Evolutionary conservation across 2,113 vertebrate genomes (phyloP).

Genomic region (human (Homo sapiens)): DNA sequence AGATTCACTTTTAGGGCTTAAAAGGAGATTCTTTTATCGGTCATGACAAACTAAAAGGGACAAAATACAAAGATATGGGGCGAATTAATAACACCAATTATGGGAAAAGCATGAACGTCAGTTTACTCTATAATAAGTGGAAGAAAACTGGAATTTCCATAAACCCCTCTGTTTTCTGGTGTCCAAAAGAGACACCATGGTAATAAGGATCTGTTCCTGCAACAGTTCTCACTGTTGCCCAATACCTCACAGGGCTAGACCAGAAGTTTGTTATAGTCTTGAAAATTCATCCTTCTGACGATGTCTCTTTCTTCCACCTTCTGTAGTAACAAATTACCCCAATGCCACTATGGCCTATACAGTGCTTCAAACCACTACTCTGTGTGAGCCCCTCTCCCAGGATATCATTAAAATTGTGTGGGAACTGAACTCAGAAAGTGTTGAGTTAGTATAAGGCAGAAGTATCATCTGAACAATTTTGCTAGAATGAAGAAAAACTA

Average conservation of each 20-base stretch:
- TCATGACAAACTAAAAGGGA: neutral
- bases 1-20: neutral
- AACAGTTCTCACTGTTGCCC: neutral
- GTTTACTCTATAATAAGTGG: neutral
- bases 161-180: neutral
- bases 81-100: neutral
- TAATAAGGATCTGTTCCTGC: too few relatives aligned
- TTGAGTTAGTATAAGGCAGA: neutral
- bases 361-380: neutral
- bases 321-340: too few relatives aligned
- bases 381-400: neutral
- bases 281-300: neutral
- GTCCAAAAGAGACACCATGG: neutral
- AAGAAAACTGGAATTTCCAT: neutral
- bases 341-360: neutral
- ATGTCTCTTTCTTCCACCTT: neutral
- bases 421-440: neutral
- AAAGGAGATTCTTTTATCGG: neutral
- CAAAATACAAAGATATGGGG: neutral
- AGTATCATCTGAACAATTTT: neutral
- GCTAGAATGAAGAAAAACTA: neutral
- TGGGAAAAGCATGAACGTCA: neutral
- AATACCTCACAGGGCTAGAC: neutral
- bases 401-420: neutral
- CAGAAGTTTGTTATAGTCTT: neutral